Base-by-base conservation (phyloP, 2,797 vertebrate species). In the Enteromius afrohamiltoni region DNA sequence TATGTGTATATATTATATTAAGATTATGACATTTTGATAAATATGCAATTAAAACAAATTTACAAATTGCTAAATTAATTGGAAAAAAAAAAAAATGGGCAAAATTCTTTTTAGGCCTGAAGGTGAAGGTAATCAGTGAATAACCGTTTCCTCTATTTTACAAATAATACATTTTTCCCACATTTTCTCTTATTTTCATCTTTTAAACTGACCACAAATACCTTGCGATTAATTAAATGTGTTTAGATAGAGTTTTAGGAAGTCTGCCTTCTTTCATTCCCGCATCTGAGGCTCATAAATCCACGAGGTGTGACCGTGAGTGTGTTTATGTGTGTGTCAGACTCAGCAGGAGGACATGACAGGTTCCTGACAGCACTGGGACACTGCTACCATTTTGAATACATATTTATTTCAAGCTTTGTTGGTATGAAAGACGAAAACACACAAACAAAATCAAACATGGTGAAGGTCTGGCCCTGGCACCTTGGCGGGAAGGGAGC, bases 321-420 rank as follows among this genome's bases (percentile, higher is more conserved):
- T 75, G 77, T 67, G 69, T 67, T 86, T 83, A 85, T 85, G 84
- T 88, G 88, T 84, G 55, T 90, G 87, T 83, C 29, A 88, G 87
- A 87, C 85, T 85, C 81, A 86, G 88, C 87, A 85, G 89, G 88
- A 89, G 76, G 90, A 93, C 93, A 93, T 91, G 94, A 93, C 92
- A 94, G 92, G 83, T 88, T 88, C 85, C 90, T 90, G 93, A 93
- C 93, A 94, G 93, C 88, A 88, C 87, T 87, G 73, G 83, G 92
- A 92, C 91, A 90, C 90, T 88, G 87, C 77, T 91, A 92, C 88
- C 81, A 84, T 81, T 90, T 88, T 89, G 85, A 89, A 85, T 88
- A 84, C 88, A 91, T 78, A 78, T 86, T 77, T 80, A 64, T 90
- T 85, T 86, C 90, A 92, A 93, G 90, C 91, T 90, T 90, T 91